These are phyloP conservation scores for Andrena praecox DNA, from an alignment of 2,888 invertebrate species.

Conservation along the genomic window DNA sequence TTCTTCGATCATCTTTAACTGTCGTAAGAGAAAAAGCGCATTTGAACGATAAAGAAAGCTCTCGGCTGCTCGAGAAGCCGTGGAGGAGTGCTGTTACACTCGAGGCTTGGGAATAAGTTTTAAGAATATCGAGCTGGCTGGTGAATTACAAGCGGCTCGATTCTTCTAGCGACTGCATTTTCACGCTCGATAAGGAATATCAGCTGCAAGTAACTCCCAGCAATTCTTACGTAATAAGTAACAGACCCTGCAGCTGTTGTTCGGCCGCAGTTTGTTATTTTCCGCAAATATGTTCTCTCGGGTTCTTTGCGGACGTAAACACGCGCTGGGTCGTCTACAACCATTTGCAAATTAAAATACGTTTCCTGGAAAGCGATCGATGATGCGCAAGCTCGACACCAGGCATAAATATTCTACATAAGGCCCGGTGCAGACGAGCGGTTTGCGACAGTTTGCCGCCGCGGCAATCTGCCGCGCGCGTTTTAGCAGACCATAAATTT, in stretches of 20 bases:
- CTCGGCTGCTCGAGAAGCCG: background rate
- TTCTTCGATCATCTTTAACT: background rate
- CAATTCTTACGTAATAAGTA: constrained; percentile 9
- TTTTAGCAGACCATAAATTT: too few species aligned
- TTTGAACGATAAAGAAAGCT: background rate
- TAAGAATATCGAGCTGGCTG: background rate
- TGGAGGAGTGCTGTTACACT: background rate
- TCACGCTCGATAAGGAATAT: constrained; percentile 3
- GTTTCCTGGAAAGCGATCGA: constrained; percentile 3
- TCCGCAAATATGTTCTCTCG: background rate
- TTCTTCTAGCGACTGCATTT: constrained; percentile 1
- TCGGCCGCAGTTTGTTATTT: background rate
- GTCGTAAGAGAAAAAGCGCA: background rate
- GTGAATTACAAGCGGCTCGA: background rate
- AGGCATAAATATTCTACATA: too few species aligned
- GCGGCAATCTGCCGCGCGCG: too few species aligned
- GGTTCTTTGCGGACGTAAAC: constrained; percentile 5
- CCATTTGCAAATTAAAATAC: constrained; percentile 12
- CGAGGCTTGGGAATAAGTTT: background rate
- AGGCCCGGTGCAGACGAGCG: too few species aligned
- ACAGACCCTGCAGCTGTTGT: constrained; percentile 3
- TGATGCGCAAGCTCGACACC: background rate
- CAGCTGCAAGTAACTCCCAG: constrained; percentile 11
- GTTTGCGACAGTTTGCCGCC: too few species aligned
- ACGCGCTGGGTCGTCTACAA: background rate